A percentile compares a stretch with the other conserved stretches of the same genome.
phyloP scores from a whole-genome alignment of 2,888 invertebrate species.

The Odontocerum albicorne region DNA sequence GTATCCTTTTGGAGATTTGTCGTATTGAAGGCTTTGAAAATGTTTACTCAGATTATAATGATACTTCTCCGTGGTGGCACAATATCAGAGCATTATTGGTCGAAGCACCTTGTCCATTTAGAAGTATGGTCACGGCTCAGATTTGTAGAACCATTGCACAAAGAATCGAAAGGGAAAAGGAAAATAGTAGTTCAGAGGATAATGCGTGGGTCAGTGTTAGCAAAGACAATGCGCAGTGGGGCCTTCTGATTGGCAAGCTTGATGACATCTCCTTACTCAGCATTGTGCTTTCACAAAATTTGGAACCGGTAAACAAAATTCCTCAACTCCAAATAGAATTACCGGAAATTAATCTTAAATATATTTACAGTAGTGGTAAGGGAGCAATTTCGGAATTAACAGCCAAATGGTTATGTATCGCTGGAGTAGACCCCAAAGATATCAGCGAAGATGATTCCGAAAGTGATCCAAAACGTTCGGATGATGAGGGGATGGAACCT shows the following conservation, averaged over 20 bases:
- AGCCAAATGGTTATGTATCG: constrained; percentile 80
- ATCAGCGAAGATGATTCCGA: constrained; percentile 58
- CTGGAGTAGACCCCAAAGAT: constrained; percentile 68
- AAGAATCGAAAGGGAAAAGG: constrained; percentile 48
- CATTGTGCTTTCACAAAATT: constrained; percentile 63
- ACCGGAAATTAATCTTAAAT: constrained; percentile 66
- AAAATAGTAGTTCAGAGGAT: constrained; percentile 54
- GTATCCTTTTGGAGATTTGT: constrained; percentile 66
- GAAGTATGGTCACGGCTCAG: constrained; percentile 80
- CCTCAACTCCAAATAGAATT: constrained; percentile 59
- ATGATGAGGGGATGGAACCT: constrained; percentile 38
- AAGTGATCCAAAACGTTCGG: constrained; percentile 39
- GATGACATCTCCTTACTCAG: constrained; percentile 85
- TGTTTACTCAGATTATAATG: constrained; percentile 65
- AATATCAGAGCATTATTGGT: constrained; percentile 70
- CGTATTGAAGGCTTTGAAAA: constrained; percentile 61
- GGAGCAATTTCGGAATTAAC: constrained; percentile 89
- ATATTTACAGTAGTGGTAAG: constrained; percentile 64
- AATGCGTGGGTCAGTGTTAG: constrained; percentile 81
- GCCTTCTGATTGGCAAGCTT: constrained; percentile 81
- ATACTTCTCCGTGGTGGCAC: constrained; percentile 82
- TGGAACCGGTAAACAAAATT: constrained; percentile 45
- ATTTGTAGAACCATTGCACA: constrained; percentile 76
- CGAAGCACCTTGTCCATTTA: constrained; percentile 73
- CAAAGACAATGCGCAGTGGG: constrained; percentile 86